Base-by-base conservation (phyloP, 2,113 vertebrate genomes). In the Australoheros scitulus region DNA sequence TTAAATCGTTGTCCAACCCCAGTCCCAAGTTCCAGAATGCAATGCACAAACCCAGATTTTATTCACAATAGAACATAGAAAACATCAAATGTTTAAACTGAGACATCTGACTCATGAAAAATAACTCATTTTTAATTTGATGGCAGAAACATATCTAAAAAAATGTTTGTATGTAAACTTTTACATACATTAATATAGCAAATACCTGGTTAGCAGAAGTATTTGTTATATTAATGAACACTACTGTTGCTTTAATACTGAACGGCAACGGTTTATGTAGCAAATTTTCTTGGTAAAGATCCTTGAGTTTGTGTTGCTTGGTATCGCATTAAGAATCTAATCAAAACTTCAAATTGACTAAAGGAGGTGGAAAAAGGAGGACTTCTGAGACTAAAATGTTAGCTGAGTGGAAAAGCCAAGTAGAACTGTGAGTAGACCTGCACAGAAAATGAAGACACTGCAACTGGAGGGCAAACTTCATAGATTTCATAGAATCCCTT, bases 261-360 rank as follows among this genome's bases (percentile, higher is more conserved):
- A 50, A 50, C 2, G 17, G 2, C 6, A 50, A 50, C 14, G 18
- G 43, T 70, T 70, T 70, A 70, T 50, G 43, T 29, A 24, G 56
- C 15, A 8, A 3, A 26, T 24, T 36, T 55, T 76, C 38, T 58
- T 59, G 15, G 14, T 41, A 59, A 76, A 59, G n/a, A 2, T 0
- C 11, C 38, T 0, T 7, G 22, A 50, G 38, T n/a, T 14, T 50
- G 2, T 50, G 24, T 34, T 1, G 18, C 20, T 3, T 61, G 3
- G 7, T 43, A 20, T 26, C 15, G 1, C 0, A 24, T 20, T 56
- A 26, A 68, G 3, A 68, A 41, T 64, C 65, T 32, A n/a, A n/a
- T 52, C 50, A 0, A 52, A 43, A 36, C 17, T 10, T 52, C 15
- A 10, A 0, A 56, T 58, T 58, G 24, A 56, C 22, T 3, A 43